Conservation (phyloP, 2,113 vertebrate species). For the Leucosticte australis region DNA sequence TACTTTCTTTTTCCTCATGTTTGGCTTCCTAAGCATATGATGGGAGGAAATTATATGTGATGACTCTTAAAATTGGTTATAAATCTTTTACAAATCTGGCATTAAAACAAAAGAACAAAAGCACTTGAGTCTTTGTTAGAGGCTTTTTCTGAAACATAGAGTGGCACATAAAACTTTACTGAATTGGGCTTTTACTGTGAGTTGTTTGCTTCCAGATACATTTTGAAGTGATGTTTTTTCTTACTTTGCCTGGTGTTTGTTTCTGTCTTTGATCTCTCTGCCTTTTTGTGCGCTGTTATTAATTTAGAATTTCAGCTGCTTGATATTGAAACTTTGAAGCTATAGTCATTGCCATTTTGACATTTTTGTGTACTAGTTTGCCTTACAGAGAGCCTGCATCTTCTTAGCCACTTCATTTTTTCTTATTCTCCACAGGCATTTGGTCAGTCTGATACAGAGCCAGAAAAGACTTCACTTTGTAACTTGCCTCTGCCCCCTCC, state of each 20-base stretch:
- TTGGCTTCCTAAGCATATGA: background rate
- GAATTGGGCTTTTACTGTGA: constrained; percentile 50
- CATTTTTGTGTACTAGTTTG: background rate
- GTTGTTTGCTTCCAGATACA: constrained; percentile 15
- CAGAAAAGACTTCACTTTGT: constrained; percentile 73
- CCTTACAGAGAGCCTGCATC: background rate
- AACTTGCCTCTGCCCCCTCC: constrained; percentile 47
- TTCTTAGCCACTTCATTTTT: constrained; percentile 39
- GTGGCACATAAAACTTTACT: constrained; percentile 39
- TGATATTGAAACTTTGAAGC: constrained; percentile 42
- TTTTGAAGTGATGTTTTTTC: constrained; percentile 31
- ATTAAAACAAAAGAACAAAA: background rate
- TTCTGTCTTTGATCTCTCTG: background rate
- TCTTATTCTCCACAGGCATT: constrained; percentile 73
- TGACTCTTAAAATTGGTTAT: background rate
- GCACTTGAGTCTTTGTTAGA: background rate
- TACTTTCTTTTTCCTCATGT: background rate
- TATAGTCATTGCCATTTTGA: background rate
- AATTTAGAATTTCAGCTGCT: constrained; percentile 39
- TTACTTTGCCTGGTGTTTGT: constrained; percentile 28
- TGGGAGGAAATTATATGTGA: background rate
- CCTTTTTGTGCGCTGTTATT: background rate
- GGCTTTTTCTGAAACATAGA: background rate
- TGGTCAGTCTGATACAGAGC: constrained; percentile 73
- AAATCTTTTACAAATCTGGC: background rate